A percentile compares a stretch with the other conserved stretches of the same genome.
Evolutionary conservation across 2,797 vertebrate species (phyloP).

Genomic region (Pangasius sanitwongsei): DNA sequence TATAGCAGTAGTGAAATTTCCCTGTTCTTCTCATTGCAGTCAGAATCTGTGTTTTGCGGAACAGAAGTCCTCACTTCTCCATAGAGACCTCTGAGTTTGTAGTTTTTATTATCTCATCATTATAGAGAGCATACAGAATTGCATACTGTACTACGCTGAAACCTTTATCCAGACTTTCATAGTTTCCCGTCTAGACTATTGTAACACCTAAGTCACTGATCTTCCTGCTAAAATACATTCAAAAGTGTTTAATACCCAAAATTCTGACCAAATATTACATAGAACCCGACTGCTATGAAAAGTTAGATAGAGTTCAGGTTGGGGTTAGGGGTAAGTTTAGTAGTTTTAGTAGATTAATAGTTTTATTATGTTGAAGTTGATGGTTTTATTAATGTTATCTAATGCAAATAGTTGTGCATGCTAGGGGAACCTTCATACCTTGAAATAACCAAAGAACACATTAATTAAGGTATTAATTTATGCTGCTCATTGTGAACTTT

Average conservation of each 20-base stretch:
- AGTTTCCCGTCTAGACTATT: slow-evolving; percentile 2
- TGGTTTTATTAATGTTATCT: background rate
- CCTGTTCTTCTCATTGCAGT: background rate
- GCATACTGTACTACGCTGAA: background rate
- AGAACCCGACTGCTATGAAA: background rate
- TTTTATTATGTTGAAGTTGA: background rate
- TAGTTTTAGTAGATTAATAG: background rate
- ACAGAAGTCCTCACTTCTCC: slow-evolving; percentile 12
- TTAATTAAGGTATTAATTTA: background rate
- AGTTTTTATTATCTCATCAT: background rate
- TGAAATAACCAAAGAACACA: background rate
- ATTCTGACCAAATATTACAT: background rate
- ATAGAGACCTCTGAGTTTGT: background rate
- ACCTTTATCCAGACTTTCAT: slow-evolving; percentile 13
- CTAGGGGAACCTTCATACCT: background rate
- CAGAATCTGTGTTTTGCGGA: background rate
- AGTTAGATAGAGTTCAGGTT: background rate
- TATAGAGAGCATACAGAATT: background rate
- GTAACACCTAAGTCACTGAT: background rate
- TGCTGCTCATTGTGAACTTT: background rate
- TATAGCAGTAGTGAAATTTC: background rate
- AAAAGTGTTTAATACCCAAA: background rate
- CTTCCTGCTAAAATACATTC: background rate
- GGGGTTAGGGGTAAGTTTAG: background rate
- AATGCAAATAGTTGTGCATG: background rate